Base-by-base conservation (phyloP, 92 coral and sea anemone genomes). In the Galaxea fascicularis region DNA sequence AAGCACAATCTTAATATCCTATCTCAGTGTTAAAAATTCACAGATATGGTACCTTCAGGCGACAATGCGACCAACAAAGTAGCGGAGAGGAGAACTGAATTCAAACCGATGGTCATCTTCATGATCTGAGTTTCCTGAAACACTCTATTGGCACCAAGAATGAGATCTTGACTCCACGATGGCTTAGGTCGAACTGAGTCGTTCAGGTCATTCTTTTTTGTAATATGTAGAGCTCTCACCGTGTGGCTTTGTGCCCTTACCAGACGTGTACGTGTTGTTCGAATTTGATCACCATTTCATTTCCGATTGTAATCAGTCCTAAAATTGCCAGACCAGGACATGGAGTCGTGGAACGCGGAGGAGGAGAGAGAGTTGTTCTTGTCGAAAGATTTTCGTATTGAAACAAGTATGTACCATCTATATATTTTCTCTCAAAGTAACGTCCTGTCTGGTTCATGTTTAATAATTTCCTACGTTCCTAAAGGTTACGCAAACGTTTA, bases 341-440 rank as follows among this genome's bases (percentile, higher is more conserved):
- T 63, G 60, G 72, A 78, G 28, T 28, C 44, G 10, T 15, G 73
- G 83, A 78, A 65, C 47, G 83, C 47, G 74, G 83, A 28, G 64
- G 29, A 1, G 10, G 25, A 13, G 16, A 45, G 45, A 65, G n/a
- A 7, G 11, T 15, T 29, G 14, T 46, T 6, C 6, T 41, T 35
- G 21, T 30, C 4, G 20, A 14, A 21, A 15, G 35, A 60, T 35
- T 35, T 35, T 35, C 41, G 6, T 2, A 35, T 2, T 35, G 41
- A 35, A 35, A 35, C 41, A 35, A 35, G 2, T 35, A 6, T 35
- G 41, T 35, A 2, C 41, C 2, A 35, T 35, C 41, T 35, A 2
- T 35, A 35, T 2, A 35, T 35, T 35, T 35, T 35, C 3, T 35
- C 41, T 35, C 41, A 35, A 6, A 35, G 6, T 6, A 2, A 35